Evolutionary conservation across 2,888 invertebrate genomes (phyloP).

Genomic region (Chymomyza procnemis): DNA sequence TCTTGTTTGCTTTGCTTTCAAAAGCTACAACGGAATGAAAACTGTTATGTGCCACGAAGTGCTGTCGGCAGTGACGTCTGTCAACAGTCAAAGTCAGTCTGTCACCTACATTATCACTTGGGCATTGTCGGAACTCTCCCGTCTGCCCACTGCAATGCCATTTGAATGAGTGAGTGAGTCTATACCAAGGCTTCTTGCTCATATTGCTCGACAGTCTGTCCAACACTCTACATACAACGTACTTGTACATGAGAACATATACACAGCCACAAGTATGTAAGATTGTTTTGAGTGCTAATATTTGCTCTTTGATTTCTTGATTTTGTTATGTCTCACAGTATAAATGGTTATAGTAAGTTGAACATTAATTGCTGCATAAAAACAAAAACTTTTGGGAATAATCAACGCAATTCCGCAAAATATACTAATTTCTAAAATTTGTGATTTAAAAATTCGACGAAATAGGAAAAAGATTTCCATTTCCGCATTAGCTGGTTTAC

Average conservation of each 20-base stretch:
- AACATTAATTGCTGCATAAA: not conserved
- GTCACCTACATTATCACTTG: conserved; percentile 66
- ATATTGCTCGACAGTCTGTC: not conserved
- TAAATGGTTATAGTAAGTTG: conserved; percentile 20
- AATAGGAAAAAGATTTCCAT: too few relatives aligned
- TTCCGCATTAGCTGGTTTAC: too few relatives aligned
- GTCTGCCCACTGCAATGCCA: not conserved
- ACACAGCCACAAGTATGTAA: conserved; percentile 57
- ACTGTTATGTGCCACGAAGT: conserved; percentile 24
- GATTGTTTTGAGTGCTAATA: conserved; percentile 72
- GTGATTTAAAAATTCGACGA: too few relatives aligned
- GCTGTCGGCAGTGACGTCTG: conserved; percentile 39
- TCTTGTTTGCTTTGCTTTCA: conserved; percentile 64
- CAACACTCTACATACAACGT: conserved; percentile 2
- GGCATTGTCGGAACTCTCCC: conserved; percentile 45
- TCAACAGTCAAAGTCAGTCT: conserved; percentile 47
- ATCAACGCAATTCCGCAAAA: too few relatives aligned
- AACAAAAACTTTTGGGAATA: not conserved
- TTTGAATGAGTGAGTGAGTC: not conserved
- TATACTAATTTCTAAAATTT: too few relatives aligned
- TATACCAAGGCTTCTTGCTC: conserved; percentile 4
- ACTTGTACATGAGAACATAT: conserved; percentile 15
- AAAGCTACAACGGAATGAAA: conserved; percentile 57
- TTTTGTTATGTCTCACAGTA: not conserved
- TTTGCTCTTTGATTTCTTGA: conserved; percentile 62